phyloP scores from a whole-genome alignment of 2,888 invertebrate genomes.

The Eutolmus rufibarbis region DNA sequence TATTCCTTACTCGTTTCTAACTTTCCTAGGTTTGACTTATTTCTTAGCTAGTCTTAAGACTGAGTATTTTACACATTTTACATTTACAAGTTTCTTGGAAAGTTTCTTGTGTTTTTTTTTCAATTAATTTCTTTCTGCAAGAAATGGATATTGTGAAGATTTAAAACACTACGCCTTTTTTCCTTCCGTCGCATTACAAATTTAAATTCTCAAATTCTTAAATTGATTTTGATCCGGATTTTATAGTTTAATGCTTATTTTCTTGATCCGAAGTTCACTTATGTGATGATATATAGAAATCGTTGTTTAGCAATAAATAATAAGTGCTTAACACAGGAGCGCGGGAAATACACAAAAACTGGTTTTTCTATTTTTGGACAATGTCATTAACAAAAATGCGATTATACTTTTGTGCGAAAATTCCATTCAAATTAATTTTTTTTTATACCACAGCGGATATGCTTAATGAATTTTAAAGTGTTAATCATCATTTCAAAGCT shows the following conservation, averaged over 20 bases:
- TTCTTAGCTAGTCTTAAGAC: slow-evolving; percentile 19
- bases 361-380: background rate
- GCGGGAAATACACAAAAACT: background rate
- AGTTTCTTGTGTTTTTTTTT: background rate
- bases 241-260: background rate
- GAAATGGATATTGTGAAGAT: background rate
- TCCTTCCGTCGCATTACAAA: background rate
- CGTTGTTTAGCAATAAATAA: background rate
- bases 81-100: slow-evolving; percentile 5
- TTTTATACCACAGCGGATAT: background rate
- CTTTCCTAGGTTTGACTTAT: slow-evolving; percentile 11
- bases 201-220: background rate
- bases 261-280: background rate
- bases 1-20: slow-evolving; percentile 22
- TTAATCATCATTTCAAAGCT: background rate
- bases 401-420: background rate
- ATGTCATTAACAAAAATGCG: background rate
- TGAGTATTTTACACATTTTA: slow-evolving; percentile 33
- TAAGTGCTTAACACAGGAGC: background rate
- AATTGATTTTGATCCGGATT: background rate
- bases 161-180: background rate
- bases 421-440: background rate
- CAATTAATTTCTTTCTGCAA: background rate
- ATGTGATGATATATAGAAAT: background rate
- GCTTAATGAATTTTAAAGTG: background rate